Evolutionary conservation across 2,113 vertebrate genomes (phyloP).

Genomic region (Castor canadensis): DNA sequence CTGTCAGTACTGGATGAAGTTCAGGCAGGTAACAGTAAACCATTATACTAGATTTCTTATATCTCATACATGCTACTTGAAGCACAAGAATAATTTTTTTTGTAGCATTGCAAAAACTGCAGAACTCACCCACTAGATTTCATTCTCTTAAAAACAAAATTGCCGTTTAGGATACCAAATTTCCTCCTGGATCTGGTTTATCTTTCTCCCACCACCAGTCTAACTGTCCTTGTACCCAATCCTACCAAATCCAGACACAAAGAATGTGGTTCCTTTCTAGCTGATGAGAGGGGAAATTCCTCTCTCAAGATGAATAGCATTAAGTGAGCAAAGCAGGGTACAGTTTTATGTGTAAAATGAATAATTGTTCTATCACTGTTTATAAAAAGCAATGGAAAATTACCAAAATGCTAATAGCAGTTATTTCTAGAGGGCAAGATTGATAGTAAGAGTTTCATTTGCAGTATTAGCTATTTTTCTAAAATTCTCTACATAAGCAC

Average conservation of each 20-base stretch:
- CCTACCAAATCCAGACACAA: not conserved
- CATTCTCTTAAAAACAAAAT: not conserved
- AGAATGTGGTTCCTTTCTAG: not conserved
- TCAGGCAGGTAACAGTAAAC: not conserved
- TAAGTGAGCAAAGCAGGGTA: not conserved
- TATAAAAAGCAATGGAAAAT: constrained; percentile 16
- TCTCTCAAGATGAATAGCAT: not conserved
- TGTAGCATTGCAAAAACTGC: not conserved
- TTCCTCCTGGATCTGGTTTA: not conserved
- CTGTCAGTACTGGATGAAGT: not conserved
- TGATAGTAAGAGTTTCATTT: not conserved
- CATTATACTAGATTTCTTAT: not conserved
- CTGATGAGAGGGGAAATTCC: not conserved
- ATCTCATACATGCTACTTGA: not conserved
- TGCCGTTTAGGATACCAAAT: not conserved
- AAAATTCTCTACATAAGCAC: not conserved
- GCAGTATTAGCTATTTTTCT: not conserved
- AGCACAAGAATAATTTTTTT: not conserved
- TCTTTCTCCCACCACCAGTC: not conserved
- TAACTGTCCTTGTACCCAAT: not conserved
- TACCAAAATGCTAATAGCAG: not conserved
- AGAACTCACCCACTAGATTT: not conserved
- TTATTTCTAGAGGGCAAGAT: not conserved
- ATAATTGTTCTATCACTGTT: not conserved
- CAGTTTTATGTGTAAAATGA: not conserved